Percentiles rank a stretch among this genome's conserved stretches.
Evolutionary conservation across 1,140 invertebrate species (phyloP).

Genomic region (Batillaria attramentaria): DNA sequence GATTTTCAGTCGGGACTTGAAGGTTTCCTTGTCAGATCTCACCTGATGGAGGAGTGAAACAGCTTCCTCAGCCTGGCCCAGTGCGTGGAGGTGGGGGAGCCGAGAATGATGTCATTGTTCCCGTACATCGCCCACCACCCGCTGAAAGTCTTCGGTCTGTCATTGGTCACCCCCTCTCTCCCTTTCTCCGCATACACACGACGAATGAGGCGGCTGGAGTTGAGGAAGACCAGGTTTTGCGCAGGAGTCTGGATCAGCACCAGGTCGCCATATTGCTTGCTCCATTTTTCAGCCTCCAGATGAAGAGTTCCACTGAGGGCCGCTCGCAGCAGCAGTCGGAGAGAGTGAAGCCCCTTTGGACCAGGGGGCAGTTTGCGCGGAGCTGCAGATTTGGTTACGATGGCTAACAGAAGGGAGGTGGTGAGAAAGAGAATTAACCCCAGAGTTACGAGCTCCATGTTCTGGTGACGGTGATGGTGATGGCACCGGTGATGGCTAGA

Average conservation of each 20-base stretch:
- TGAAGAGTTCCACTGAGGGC: not conserved
- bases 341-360: not conserved
- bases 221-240: not conserved
- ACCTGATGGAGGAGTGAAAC: slow-evolving; percentile 19
- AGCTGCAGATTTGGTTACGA: not conserved
- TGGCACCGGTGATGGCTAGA: no score
- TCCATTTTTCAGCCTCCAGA: slow-evolving; percentile 6
- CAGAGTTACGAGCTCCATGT: not conserved
- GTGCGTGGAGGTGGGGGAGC: not conserved
- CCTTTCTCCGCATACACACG: not conserved
- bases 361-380: not conserved
- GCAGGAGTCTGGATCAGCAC: not conserved
- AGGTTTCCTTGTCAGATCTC: no score
- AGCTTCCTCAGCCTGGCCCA: slow-evolving; percentile 21
- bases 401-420: no score
- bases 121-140: not conserved
- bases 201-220: not conserved
- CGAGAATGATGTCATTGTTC: slow-evolving; percentile 12
- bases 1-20: no score
- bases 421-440: not conserved
- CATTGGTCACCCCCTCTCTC: slow-evolving; percentile 17
- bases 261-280: not conserved
- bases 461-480: not conserved
- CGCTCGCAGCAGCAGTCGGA: not conserved
- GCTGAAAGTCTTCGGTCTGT: slow-evolving; percentile 5